Conservation (phyloP, 2,888 invertebrate species). For the Hemistola chrysoprasaria region DNA sequence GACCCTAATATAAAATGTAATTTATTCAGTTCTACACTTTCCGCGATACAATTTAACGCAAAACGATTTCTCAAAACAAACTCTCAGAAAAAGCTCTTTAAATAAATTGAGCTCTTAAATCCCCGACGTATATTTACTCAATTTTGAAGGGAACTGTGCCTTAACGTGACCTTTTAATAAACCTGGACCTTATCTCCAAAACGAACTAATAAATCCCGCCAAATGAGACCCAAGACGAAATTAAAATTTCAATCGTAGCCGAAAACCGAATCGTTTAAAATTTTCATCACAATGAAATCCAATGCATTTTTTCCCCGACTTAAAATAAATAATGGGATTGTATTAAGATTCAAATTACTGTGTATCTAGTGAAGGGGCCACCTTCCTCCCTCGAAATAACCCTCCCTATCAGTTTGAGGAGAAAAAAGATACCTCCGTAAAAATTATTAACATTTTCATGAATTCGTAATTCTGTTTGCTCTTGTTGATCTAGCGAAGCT, state of each 20-base stretch:
- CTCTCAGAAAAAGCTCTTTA: slow-evolving; percentile 7
- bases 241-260: slow-evolving; percentile 46
- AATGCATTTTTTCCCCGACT: slow-evolving; percentile 61
- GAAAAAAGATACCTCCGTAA: slow-evolving; percentile 50
- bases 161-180: slow-evolving; percentile 25
- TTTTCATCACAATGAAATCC: slow-evolving; percentile 50
- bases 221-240: slow-evolving; percentile 35
- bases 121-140: slow-evolving; percentile 17
- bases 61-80: slow-evolving; percentile 4
- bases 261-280: slow-evolving; percentile 41
- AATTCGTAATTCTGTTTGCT: slow-evolving; percentile 61
- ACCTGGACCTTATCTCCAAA: slow-evolving; percentile 14
- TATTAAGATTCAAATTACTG: slow-evolving; percentile 75
- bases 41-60: neutral
- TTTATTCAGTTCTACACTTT: slow-evolving; percentile 3
- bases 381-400: slow-evolving; percentile 51
- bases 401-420: slow-evolving; percentile 46
- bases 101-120: slow-evolving; percentile 13
- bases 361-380: slow-evolving; percentile 59
- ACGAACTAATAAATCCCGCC: slow-evolving; percentile 29
- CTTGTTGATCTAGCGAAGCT: slow-evolving; percentile 44
- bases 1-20: slow-evolving; percentile 6
- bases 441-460: slow-evolving; percentile 69
- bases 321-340: slow-evolving; percentile 71
- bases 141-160: slow-evolving; percentile 13